phyloP scores from a whole-genome alignment of 2,888 invertebrate genomes.

The Globia sparganii region DNA sequence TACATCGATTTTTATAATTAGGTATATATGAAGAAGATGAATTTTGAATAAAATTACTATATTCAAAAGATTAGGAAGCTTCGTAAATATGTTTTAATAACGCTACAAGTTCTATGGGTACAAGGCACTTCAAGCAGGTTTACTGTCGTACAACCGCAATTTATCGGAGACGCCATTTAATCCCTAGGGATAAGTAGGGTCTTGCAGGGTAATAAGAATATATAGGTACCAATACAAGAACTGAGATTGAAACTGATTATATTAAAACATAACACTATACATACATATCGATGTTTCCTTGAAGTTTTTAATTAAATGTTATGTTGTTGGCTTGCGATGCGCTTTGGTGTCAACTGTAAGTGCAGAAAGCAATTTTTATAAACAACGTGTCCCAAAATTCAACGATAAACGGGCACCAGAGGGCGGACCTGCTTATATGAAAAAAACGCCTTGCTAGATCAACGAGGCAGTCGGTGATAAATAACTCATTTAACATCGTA shows the following conservation, averaged over 20 bases:
- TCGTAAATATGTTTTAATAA: background rate
- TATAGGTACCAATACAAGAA: constrained; percentile 3
- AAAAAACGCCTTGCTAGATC: background rate
- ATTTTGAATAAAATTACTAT: background rate
- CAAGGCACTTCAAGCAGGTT: background rate
- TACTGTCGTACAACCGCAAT: constrained; percentile 24
- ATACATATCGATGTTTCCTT: background rate
- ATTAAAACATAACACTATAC: background rate
- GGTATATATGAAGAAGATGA: background rate
- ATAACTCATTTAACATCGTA: background rate
- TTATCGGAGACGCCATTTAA: constrained; percentile 23
- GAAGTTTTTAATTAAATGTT: too few relatives aligned
- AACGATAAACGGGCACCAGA: too few relatives aligned
- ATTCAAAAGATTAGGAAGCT: background rate
- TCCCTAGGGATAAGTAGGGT: constrained; percentile 15
- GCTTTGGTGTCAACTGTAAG: too few relatives aligned
- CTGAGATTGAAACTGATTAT: background rate
- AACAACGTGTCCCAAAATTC: too few relatives aligned
- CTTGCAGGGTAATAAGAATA: constrained; percentile 24
- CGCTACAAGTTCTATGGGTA: background rate
- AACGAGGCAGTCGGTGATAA: background rate
- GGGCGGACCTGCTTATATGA: too few relatives aligned
- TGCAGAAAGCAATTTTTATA: too few relatives aligned
- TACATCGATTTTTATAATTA: background rate
- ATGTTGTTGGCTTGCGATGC: too few relatives aligned